These are phyloP conservation scores for Urocynchramus pylzowi DNA, from an alignment of 2,113 vertebrate genomes.

Conservation along the genomic window DNA sequence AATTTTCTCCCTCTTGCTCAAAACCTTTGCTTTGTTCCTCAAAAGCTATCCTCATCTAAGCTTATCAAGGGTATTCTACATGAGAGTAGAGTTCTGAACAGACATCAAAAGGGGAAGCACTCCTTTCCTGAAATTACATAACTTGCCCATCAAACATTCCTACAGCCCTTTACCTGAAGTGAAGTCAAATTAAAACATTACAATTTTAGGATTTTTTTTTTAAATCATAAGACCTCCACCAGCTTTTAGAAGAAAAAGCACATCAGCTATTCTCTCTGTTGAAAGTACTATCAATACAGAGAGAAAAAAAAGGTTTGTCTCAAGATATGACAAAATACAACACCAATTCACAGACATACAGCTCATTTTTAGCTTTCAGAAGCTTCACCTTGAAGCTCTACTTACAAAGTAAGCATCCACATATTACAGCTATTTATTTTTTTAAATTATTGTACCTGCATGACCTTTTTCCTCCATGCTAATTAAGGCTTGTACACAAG, in stretches of 20 bases:
- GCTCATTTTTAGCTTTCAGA: neutral
- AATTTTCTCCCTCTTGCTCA: neutral
- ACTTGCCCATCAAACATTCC: neutral
- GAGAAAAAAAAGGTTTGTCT: neutral
- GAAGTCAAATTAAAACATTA: neutral
- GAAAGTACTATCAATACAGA: neutral
- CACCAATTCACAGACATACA: neutral
- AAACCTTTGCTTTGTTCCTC: neutral
- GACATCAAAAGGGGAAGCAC: neutral
- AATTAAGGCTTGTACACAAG: neutral
- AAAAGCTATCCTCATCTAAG: neutral
- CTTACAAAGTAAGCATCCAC: neutral
- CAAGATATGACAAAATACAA: neutral
- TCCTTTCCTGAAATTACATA: neutral
- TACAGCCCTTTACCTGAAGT: neutral
- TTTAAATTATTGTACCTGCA: neutral
- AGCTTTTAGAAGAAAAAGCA: neutral
- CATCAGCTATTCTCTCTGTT: rapidly evolving
- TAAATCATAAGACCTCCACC: neutral
- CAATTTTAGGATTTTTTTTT: neutral
- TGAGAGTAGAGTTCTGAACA: neutral
- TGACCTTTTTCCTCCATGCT: neutral
- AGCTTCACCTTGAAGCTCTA: neutral
- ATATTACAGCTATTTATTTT: neutral
- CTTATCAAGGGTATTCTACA: neutral